Conservation (phyloP, 2,797 vertebrate genomes). For the Petrocephalus schoutedeni region DNA sequence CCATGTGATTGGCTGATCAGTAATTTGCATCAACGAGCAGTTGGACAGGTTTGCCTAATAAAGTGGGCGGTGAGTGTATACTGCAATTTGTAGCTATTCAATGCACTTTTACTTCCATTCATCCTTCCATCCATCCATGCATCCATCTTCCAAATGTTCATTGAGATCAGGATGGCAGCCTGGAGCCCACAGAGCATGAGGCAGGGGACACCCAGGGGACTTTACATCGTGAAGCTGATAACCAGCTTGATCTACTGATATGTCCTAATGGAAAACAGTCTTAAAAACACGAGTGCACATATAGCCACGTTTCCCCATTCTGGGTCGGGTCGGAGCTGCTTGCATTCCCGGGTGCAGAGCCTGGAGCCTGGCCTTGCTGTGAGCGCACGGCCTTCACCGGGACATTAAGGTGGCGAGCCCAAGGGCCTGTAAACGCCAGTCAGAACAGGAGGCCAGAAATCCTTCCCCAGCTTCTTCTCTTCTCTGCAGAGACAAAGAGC, state of each 20-base stretch:
- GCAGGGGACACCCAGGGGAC: too few species aligned
- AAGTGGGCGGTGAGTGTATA: too few species aligned
- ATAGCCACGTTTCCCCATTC: background rate
- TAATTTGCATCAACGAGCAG: too few species aligned
- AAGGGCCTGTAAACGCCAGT: background rate
- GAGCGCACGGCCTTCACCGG: background rate
- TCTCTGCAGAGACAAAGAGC: background rate
- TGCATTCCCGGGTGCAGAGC: background rate
- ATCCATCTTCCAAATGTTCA: background rate
- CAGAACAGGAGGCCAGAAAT: background rate
- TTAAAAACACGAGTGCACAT: too few species aligned
- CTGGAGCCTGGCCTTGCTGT: background rate
- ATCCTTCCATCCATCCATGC: background rate
- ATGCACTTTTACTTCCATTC: background rate
- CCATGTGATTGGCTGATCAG: too few species aligned
- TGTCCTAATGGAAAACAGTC: too few species aligned
- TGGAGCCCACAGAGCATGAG: background rate
- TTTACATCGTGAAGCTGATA: too few species aligned
- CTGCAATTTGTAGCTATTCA: background rate
- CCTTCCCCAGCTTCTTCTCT: conserved; percentile 1
- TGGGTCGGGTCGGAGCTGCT: background rate
- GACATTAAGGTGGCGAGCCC: background rate
- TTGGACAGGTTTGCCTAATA: too few species aligned
- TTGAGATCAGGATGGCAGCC: background rate
- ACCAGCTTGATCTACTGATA: too few species aligned